phyloP scores from a whole-genome alignment of 2,888 invertebrate genomes.

The Strigamia maritima region DNA sequence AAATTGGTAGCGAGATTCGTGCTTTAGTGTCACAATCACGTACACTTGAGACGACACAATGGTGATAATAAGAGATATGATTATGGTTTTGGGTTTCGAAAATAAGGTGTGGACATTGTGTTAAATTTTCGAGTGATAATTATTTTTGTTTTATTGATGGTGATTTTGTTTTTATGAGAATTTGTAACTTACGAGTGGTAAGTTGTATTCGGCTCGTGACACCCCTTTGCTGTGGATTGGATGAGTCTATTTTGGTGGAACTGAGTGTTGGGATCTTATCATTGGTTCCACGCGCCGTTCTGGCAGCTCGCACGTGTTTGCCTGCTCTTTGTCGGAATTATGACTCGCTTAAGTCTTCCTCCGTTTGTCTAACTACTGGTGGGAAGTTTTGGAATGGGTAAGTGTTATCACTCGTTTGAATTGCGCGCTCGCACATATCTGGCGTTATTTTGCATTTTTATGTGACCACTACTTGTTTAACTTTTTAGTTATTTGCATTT shows the following conservation, averaged over 20 bases:
- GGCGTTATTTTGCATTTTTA: not conserved
- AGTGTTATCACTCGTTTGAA: not conserved
- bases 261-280: not conserved
- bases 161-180: not conserved
- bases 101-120: not conserved
- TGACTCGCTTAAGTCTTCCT: not conserved
- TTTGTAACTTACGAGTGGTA: not conserved
- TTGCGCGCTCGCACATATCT: not conserved
- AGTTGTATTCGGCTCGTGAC: not conserved
- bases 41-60: not conserved
- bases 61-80: not conserved
- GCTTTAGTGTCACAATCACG: not conserved
- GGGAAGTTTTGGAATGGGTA: not conserved
- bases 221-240: not conserved
- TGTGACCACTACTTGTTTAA: not conserved
- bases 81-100: not conserved
- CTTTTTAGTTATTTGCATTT: not conserved
- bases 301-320: not conserved
- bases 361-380: not conserved
- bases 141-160: not conserved
- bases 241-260: not conserved
- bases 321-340: not conserved
- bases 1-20: slow-evolving; percentile 5
- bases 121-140: not conserved
- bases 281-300: not conserved